Evolutionary conservation across 2,888 invertebrate genomes (phyloP).

Genomic region (Muschampia plurimacula): DNA sequence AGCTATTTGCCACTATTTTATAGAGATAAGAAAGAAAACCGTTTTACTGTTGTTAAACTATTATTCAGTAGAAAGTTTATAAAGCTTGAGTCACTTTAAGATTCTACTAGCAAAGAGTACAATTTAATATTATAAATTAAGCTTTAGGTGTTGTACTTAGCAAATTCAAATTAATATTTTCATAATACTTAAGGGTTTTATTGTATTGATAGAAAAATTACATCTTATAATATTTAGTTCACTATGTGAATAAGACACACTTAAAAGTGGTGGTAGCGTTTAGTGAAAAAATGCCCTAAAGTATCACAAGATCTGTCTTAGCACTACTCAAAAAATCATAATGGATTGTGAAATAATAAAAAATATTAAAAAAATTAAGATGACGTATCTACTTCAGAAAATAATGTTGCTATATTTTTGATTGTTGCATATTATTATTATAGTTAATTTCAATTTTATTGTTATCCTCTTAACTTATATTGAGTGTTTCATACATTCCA

Average conservation of each 20-base stretch:
- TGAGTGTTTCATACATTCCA: conserved; percentile 64
- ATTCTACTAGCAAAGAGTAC: conserved; percentile 50
- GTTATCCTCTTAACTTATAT: conserved; percentile 32
- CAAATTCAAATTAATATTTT: conserved; percentile 29
- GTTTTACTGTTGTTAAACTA: conserved; percentile 3
- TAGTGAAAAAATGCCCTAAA: neutral
- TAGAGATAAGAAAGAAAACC: neutral
- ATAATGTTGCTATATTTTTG: conserved; percentile 39
- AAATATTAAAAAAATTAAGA: neutral
- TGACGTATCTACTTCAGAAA: neutral
- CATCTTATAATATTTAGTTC: neutral
- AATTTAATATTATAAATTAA: conserved; percentile 49
- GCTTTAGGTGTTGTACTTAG: conserved; percentile 51
- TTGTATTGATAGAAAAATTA: neutral
- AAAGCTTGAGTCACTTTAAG: conserved; percentile 13
- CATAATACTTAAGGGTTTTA: conserved; percentile 3
- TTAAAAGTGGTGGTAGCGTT: too few species aligned
- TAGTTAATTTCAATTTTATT: conserved; percentile 45
- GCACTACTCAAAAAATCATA: neutral
- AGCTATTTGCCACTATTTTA: conserved; percentile 1
- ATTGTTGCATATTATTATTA: conserved; percentile 38
- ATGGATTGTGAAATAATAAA: neutral
- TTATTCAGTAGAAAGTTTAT: conserved; percentile 18
- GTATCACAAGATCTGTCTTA: neutral
- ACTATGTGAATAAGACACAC: neutral